Evolutionary conservation across 2,797 vertebrate species (phyloP), one percentile per base, ranked within the genome.

Genomic region (Crenichthys baileyi): DNA sequence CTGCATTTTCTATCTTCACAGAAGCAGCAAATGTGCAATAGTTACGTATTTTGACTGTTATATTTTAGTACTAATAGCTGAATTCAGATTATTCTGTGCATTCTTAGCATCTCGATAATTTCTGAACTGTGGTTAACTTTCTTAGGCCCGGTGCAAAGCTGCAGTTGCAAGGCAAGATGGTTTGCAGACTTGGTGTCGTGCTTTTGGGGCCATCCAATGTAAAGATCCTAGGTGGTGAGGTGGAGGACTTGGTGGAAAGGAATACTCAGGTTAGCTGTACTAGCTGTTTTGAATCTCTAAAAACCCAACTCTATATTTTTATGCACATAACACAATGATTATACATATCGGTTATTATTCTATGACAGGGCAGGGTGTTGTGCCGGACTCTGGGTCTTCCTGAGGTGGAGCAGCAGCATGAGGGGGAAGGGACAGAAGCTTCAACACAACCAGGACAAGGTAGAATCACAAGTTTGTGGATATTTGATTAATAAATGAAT

Each of bases 171-270:
- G 98, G 98, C 73, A 93, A 87, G 58, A 95, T 97, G 87, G 84
- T 87, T 6, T 98, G 96, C 89, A 95, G 96, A 82, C 96, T 99
- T 61, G 98, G 98, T 72, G 94, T 99, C 84, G 93, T 99, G 72
- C 91, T 99, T 76, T 88, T 99, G 87, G 96, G 96, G 87, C 93
- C 97, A 8, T 95, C 96, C 88, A 99, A 99, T 73, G 95, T 99
- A 60, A 97, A 94, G 80, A 82, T 99, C 13, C 89, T 99, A 72
- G 98, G 98, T 0, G 98, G 98, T 76, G 97, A 98, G 90, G 97
- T 98, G 68, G 98, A 99, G 86, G 92, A 95, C 88, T 93, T 99
- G 85, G 88, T 95, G 84, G 95, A 95, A n/a, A 96, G 96, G 60
- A 95, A 97, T 92, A 91, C 90, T 74, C 90, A 90, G 92, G 94